Evolutionary conservation across 2,888 invertebrate genomes (phyloP), one percentile per base, ranked within the genome.

Genomic region (Dyspetes luteomarginatus): DNA sequence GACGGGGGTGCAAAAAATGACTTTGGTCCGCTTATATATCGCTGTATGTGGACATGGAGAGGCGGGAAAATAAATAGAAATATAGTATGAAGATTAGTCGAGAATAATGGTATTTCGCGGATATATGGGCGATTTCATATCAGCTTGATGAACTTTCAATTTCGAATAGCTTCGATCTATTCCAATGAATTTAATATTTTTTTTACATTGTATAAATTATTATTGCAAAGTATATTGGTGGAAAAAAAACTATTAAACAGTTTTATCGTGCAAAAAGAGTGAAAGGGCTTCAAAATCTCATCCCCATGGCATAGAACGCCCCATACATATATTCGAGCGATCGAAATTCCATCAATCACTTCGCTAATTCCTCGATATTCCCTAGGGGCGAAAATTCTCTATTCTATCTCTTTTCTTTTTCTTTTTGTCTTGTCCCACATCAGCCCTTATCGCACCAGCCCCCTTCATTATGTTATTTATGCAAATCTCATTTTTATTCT

Each of bases 331-430:
- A 17, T 15, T 36, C 12, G 36, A 26, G 30, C 62, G 43, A 76
- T 69, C 67, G 69, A 82, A 43, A 73, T 19, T 83, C 81, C 84
- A 85, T 86, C 83, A 83, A 87, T 85, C 83, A 85, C 60, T 22
- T 56, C 41, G 56, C 43, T 81, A 76, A 84, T 82, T 83, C 68
- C 55, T 75, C 72, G 71, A 82, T 84, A 76, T 50, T 82, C 73
- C 81, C 73, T 68, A 64, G 76, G 26, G n/a, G n/a, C 12, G 28
- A 36, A 17, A 17, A 55, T 52, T 72, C 48, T 28, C 24, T 52
- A 30, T 56, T n/a, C 15, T 12, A 22, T 30, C n/a, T 7, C 36
- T 26, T 68, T 58, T 19, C 36, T 67, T 60, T 68, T 15, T 36
- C 55, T 43, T 78, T 68, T 48, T 62, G 62, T 41, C 24, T 28